Evolutionary conservation across 2,797 vertebrate species (phyloP).

Genomic region (Botia almorhae): DNA sequence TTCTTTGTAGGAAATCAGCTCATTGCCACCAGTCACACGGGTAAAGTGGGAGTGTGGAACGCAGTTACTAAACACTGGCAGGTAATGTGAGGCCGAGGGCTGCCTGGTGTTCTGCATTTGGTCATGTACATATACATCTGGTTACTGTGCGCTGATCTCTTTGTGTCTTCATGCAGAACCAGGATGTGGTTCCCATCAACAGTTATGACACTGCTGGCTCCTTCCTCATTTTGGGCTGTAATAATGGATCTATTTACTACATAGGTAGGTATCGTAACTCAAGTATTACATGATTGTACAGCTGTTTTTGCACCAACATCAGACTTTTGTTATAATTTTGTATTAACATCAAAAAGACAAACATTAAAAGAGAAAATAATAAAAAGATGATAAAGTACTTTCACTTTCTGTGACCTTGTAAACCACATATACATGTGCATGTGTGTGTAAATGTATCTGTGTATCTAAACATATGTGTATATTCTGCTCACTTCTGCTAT

Average conservation of each 20-base stretch:
- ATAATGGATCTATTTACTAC: constrained; percentile 90
- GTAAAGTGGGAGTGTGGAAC: constrained; percentile 94
- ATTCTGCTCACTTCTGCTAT: too few relatives aligned
- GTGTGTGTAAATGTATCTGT: too few relatives aligned
- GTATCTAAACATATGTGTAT: too few relatives aligned
- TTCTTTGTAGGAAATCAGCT: constrained; percentile 95
- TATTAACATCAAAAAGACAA: too few relatives aligned
- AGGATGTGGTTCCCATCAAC: constrained; percentile 92
- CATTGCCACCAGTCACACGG: constrained; percentile 90
- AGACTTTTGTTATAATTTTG: too few relatives aligned
- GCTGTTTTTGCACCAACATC: too few relatives aligned
- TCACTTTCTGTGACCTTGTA: too few relatives aligned
- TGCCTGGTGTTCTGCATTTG: not conserved
- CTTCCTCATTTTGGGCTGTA: constrained; percentile 90
- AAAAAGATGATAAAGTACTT: too few relatives aligned
- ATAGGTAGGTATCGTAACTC: constrained; percentile 64
- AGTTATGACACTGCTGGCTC: constrained; percentile 91
- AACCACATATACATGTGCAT: too few relatives aligned
- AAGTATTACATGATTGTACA: too few relatives aligned
- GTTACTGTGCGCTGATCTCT: too few relatives aligned
- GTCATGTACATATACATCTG: not conserved
- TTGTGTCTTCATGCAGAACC: constrained; percentile 79
- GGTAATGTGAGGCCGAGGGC: constrained; percentile 68
- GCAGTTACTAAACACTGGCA: constrained; percentile 96
- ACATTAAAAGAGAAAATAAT: too few relatives aligned